Percentiles rank a stretch among this genome's conserved stretches.
Evolutionary conservation across 2,797 vertebrate species (phyloP).

Genomic region (Dicrostonyx torquatus): DNA sequence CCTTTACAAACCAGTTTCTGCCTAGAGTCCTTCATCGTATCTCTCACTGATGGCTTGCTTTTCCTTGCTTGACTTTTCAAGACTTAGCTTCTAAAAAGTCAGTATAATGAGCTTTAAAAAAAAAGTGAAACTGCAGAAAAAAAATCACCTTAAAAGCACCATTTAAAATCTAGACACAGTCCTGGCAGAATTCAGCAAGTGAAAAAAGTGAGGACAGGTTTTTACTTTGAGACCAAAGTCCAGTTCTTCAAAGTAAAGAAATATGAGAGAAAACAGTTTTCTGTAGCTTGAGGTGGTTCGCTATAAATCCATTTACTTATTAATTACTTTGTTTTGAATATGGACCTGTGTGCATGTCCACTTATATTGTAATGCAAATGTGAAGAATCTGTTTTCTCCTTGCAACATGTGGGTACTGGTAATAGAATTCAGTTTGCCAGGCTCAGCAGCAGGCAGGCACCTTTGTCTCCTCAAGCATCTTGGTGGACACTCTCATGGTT

Average conservation of each 20-base stretch:
- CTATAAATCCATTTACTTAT: background rate
- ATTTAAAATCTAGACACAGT: background rate
- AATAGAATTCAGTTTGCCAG: background rate
- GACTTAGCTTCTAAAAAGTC: background rate
- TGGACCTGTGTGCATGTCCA: too few species aligned
- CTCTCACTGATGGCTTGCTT: background rate
- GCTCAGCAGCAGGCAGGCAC: background rate
- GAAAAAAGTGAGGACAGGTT: background rate
- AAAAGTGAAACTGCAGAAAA: background rate
- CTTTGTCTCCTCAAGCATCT: background rate
- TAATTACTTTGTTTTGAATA: background rate
- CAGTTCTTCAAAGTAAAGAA: background rate
- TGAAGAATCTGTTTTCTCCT: background rate
- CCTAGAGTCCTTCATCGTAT: background rate
- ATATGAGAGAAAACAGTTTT: background rate
- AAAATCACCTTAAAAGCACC: background rate
- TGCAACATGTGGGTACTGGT: background rate
- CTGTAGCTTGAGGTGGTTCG: too few species aligned
- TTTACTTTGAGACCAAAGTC: background rate
- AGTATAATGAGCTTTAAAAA: background rate
- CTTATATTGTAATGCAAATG: background rate
- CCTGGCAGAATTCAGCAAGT: background rate
- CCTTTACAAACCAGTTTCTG: background rate
- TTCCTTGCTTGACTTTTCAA: background rate
- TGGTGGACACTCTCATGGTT: background rate